Percentiles rank a stretch among this genome's conserved stretches.
Conservation (phyloP, 2,797 vertebrate genomes). For the Hippoglossus hippoglossus region DNA sequence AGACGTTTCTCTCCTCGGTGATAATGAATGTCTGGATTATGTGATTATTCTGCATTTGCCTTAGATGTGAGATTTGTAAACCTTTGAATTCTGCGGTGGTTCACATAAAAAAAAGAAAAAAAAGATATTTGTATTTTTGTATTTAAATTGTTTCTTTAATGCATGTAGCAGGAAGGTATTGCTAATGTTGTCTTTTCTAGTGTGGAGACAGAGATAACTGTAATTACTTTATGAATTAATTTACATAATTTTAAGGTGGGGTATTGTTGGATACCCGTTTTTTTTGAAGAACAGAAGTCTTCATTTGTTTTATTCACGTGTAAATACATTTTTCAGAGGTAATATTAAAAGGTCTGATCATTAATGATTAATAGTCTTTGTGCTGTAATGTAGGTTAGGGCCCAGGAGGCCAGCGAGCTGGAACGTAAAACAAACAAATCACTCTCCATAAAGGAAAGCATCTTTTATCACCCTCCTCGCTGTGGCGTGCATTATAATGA, state of each 20-base stretch:
- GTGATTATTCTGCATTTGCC: conserved; percentile 46
- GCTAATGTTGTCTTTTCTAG: too few relatives aligned
- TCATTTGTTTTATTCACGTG: conserved; percentile 61
- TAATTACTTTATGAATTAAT: neutral
- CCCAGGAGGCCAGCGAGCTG: conserved; percentile 68
- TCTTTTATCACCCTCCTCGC: conserved; percentile 56
- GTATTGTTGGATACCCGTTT: neutral
- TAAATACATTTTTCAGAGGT: conserved; percentile 70
- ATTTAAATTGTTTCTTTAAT: conserved; percentile 37
- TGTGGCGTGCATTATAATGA: conserved; percentile 48
- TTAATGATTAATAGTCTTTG: conserved; percentile 85
- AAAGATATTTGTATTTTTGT: conserved; percentile 36
- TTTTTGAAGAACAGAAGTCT: conserved; percentile 28
- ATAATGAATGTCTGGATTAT: conserved; percentile 65
- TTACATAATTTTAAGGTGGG: neutral
- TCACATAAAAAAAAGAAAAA: conserved; percentile 27
- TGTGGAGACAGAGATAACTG: neutral
- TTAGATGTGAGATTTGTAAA: conserved; percentile 48
- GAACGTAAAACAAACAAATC: conserved; percentile 80
- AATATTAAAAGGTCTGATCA: conserved; percentile 81
- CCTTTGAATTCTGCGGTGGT: conserved; percentile 31
- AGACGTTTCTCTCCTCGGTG: conserved; percentile 45
- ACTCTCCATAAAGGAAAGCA: conserved; percentile 69
- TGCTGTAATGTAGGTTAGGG: conserved; percentile 83
- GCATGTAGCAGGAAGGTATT: conserved; percentile 23